phyloP scores from a whole-genome alignment of 2,888 invertebrate genomes.

The Philopedon plagiatum region DNA sequence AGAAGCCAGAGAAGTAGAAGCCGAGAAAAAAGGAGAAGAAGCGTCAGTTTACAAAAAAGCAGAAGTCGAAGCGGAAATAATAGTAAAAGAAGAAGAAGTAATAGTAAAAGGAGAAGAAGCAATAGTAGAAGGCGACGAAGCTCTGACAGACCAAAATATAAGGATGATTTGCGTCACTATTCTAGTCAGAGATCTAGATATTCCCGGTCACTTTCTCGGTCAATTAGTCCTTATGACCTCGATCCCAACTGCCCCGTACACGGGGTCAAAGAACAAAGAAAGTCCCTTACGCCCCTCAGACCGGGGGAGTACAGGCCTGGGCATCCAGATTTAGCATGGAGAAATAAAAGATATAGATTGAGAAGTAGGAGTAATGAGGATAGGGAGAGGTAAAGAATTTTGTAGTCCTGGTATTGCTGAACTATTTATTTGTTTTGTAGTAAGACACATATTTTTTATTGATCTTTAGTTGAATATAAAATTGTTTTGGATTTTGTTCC shows the following conservation, averaged over 20 bases:
- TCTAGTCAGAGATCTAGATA: neutral
- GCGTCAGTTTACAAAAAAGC: neutral
- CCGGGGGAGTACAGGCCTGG: constrained; percentile 53
- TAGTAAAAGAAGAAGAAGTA: constrained; percentile 34
- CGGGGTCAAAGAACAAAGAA: neutral
- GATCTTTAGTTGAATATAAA: too few relatives aligned
- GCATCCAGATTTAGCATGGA: constrained; percentile 51
- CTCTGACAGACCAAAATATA: neutral
- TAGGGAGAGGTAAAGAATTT: constrained; percentile 5
- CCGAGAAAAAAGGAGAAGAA: constrained; percentile 18
- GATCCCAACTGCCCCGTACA: constrained; percentile 18
- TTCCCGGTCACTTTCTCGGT: constrained; percentile 18
- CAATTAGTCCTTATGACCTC: constrained; percentile 7
- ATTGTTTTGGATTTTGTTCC: too few relatives aligned
- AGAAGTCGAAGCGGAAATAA: constrained; percentile 18
- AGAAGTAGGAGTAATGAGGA: constrained; percentile 26
- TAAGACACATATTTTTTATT: too few relatives aligned
- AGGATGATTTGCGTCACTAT: neutral
- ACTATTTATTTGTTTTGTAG: neutral
- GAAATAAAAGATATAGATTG: constrained; percentile 24
- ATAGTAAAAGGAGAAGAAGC: constrained; percentile 16
- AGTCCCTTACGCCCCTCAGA: constrained; percentile 48
- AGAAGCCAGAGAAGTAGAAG: constrained; percentile 17
- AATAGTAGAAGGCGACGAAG: constrained; percentile 21
- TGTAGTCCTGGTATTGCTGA: neutral